phyloP scores from a whole-genome alignment of 2,888 invertebrate genomes.

The Sicus ferrugineus region DNA sequence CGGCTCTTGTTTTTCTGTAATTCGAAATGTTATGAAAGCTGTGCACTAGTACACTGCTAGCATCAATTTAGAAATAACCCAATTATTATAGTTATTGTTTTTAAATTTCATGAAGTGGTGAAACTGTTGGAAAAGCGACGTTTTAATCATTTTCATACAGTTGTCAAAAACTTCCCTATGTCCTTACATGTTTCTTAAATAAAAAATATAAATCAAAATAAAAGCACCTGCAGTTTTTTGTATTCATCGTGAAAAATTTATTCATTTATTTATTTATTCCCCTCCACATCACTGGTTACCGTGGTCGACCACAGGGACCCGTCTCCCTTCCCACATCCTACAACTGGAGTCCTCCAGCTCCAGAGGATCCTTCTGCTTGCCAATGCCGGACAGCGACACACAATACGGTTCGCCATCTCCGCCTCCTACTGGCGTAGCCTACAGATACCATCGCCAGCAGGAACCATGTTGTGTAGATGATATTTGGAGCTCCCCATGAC shows the following conservation, averaged over 20 bases:
- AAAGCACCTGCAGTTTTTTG: neutral
- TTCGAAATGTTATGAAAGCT: constrained; percentile 13
- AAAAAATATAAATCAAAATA: constrained; percentile 14
- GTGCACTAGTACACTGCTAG: constrained; percentile 3
- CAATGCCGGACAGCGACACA: too few relatives aligned
- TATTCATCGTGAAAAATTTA: neutral
- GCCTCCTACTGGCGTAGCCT: too few relatives aligned
- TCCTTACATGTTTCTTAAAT: constrained; percentile 10
- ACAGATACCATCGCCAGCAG: too few relatives aligned
- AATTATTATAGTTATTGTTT: constrained; percentile 27
- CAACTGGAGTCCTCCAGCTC: neutral
- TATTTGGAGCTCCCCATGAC: too few relatives aligned
- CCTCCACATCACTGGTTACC: neutral
- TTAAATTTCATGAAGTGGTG: constrained; percentile 15
- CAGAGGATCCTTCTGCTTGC: too few relatives aligned
- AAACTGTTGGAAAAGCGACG: constrained; percentile 5
- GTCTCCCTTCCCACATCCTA: neutral
- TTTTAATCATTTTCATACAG: constrained; percentile 18
- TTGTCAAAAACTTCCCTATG: neutral
- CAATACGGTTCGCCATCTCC: too few relatives aligned
- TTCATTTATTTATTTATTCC: neutral
- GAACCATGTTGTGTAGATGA: neutral
- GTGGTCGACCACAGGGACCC: neutral
- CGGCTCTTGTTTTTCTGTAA: constrained; percentile 23
- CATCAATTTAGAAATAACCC: constrained; percentile 7